Conservation (phyloP, 2,888 invertebrate species). For the Neoscelio sp. region DNA sequence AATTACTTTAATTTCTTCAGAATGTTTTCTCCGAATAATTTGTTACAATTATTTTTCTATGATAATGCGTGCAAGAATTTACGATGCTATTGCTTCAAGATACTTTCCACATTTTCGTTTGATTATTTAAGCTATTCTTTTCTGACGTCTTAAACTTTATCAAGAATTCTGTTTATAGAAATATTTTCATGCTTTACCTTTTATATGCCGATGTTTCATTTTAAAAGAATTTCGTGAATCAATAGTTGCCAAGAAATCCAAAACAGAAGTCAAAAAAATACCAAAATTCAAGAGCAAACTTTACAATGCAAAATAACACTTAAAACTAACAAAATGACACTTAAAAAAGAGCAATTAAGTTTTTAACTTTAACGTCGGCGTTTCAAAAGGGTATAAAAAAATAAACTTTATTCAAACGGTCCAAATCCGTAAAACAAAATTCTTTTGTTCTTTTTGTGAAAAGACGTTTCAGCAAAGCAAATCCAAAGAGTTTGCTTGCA, state of each 20-base stretch:
- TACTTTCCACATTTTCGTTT: not conserved
- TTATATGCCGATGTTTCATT: no score
- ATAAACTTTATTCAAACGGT: not conserved
- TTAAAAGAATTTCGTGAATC: no score
- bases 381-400: conserved; percentile 5
- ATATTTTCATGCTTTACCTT: no score
- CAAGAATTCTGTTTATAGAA: not conserved
- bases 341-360: not conserved
- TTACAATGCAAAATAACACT: no score
- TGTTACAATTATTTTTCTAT: no score
- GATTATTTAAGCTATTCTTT: not conserved
- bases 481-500: conserved; percentile 21
- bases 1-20: not conserved
- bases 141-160: not conserved
- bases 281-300: not conserved
- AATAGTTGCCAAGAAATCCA: no score
- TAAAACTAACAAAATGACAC: no score
- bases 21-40: not conserved
- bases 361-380: not conserved
- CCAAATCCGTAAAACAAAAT: conserved; percentile 4
- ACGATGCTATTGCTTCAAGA: not conserved
- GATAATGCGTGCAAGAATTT: not conserved
- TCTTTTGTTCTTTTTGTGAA: conserved; percentile 2
- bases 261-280: no score
- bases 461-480: conserved; percentile 13